A percentile compares a stretch with the other conserved stretches of the same genome.
Evolutionary conservation across 2,888 invertebrate species (phyloP).

Genomic region (Melikaiella ostensackeni): DNA sequence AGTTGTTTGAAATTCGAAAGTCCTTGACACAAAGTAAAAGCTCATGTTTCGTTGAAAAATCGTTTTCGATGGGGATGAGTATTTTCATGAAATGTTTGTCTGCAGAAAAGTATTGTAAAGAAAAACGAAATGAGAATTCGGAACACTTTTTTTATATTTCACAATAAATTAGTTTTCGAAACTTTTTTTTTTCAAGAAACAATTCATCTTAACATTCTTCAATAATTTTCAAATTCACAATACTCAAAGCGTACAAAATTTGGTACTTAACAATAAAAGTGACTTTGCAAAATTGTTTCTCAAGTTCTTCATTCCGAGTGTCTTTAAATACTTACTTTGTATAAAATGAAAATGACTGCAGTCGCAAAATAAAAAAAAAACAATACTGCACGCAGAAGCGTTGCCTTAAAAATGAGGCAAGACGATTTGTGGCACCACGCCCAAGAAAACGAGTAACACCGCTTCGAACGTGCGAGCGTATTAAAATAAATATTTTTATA

Average conservation of each 20-base stretch:
- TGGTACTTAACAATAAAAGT: not conserved
- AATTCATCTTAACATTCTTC: not conserved
- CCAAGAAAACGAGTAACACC: slow-evolving; percentile 65
- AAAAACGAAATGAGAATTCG: slow-evolving; percentile 4
- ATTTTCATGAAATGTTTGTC: slow-evolving; percentile 22
- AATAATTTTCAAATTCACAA: not conserved
- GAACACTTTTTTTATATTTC: not conserved
- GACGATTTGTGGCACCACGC: slow-evolving; percentile 61
- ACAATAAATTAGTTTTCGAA: not conserved
- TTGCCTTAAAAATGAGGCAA: slow-evolving; percentile 14
- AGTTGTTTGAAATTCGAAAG: slow-evolving; percentile 22
- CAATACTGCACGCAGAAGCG: slow-evolving; percentile 14
- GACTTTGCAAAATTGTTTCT: not conserved
- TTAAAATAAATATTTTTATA: slow-evolving; percentile 75
- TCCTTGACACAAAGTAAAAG: slow-evolving; percentile 13
- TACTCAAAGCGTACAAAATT: not conserved
- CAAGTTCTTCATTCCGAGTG: not conserved
- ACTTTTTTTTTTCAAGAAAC: not conserved
- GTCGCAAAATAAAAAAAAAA: not conserved
- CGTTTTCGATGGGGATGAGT: not conserved
- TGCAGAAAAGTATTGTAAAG: not conserved
- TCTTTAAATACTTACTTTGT: not conserved
- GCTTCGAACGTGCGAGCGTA: slow-evolving; percentile 66
- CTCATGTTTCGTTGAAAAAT: slow-evolving; percentile 27
- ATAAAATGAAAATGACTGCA: not conserved